These are phyloP conservation scores for Toxostoma redivivum DNA, from an alignment of 2,113 vertebrate genomes.

Conservation along the genomic window DNA sequence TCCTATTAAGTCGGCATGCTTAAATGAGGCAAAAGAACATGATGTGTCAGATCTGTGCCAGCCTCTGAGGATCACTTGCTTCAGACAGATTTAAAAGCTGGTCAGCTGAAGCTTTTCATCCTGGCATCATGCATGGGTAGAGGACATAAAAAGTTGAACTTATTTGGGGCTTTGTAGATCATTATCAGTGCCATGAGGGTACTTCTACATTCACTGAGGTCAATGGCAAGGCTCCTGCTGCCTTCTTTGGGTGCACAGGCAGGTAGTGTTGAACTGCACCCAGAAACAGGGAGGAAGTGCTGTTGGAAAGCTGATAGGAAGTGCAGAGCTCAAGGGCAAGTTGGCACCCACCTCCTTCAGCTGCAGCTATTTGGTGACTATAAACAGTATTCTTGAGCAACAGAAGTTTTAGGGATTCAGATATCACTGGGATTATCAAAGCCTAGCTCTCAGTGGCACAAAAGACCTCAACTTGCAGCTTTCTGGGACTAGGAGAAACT, in stretches of 20 bases:
- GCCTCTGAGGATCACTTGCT: background rate
- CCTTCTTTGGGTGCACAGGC: background rate
- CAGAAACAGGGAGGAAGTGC: background rate
- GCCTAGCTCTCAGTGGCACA: background rate
- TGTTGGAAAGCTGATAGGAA: background rate
- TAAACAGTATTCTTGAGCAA: background rate
- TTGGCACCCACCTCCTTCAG: background rate
- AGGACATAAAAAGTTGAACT: background rate
- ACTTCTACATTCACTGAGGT: background rate
- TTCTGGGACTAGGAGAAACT: background rate
- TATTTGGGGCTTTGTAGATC: background rate
- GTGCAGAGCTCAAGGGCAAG: background rate
- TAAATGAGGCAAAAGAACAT: background rate
- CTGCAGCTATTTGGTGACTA: background rate
- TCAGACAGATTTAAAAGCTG: background rate
- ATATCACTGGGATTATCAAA: background rate
- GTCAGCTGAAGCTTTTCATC: background rate
- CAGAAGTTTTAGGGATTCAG: background rate
- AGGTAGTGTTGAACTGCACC: background rate
- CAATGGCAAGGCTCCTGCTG: background rate
- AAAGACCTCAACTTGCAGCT: background rate
- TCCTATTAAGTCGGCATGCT: background rate
- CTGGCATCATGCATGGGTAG: background rate
- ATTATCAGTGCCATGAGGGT: background rate
- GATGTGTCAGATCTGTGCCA: background rate